phyloP scores from a whole-genome alignment of 2,797 vertebrate species.

The Crax fasciolata region DNA sequence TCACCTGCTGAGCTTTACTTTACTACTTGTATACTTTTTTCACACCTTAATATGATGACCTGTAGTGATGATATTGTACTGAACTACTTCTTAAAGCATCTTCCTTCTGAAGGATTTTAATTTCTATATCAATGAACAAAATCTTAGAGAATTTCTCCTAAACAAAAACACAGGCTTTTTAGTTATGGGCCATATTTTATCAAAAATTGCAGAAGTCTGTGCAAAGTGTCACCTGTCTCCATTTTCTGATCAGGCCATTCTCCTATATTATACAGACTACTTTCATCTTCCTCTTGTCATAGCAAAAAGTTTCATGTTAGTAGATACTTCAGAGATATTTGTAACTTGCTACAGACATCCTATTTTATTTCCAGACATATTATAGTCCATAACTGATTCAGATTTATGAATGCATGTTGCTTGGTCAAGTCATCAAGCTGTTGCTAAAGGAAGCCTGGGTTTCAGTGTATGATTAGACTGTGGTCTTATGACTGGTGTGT shows the following conservation, averaged over 20 bases:
- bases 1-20: slow-evolving; percentile 51
- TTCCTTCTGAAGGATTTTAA: slow-evolving; percentile 39
- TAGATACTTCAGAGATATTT: neutral
- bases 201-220: neutral
- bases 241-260: neutral
- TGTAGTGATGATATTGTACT: slow-evolving; percentile 22
- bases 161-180: neutral
- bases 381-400: neutral
- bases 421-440: neutral
- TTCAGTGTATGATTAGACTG: neutral
- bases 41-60: slow-evolving; percentile 18
- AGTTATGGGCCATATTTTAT: neutral
- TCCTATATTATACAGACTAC: neutral
- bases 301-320: neutral
- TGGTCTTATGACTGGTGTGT: neutral
- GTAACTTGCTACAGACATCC: neutral
- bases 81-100: slow-evolving; percentile 18
- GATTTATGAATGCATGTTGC: neutral
- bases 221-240: neutral
- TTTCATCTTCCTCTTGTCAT: neutral
- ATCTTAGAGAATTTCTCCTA: neutral
- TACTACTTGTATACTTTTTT: neutral
- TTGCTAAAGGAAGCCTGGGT: neutral
- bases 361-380: neutral
- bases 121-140: slow-evolving; percentile 34